Percentiles rank a stretch among this genome's conserved stretches.
Evolutionary conservation across 2,888 invertebrate genomes (phyloP).

Genomic region (Sinohyriopsis cumingii): DNA sequence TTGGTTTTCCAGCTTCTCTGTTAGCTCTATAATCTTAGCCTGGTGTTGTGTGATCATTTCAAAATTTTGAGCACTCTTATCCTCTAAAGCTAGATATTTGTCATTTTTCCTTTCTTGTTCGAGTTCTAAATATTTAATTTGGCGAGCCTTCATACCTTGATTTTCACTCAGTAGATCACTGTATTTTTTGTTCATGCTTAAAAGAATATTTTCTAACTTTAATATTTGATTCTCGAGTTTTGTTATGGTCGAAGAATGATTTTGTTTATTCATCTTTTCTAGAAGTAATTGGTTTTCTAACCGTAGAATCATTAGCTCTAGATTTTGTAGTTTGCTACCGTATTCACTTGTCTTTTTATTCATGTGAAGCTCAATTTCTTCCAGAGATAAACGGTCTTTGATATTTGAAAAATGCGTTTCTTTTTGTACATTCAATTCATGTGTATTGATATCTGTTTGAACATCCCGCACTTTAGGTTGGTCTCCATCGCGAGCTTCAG

Average conservation of each 20-base stretch:
- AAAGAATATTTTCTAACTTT: slow-evolving; percentile 60
- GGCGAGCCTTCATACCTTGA: slow-evolving; percentile 43
- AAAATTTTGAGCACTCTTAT: slow-evolving; percentile 31
- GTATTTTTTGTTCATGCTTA: slow-evolving; percentile 58
- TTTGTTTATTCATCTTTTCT: slow-evolving; percentile 54
- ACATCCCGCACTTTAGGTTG: not conserved
- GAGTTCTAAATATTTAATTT: slow-evolving; percentile 48
- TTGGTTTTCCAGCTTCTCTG: slow-evolving; percentile 49
- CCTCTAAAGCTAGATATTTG: slow-evolving; percentile 23
- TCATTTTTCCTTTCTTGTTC: slow-evolving; percentile 32
- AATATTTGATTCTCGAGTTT: slow-evolving; percentile 63
- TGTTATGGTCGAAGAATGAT: slow-evolving; percentile 48
- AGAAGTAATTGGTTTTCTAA: slow-evolving; percentile 61
- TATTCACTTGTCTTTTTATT: slow-evolving; percentile 43
- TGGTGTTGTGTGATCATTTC: slow-evolving; percentile 55
- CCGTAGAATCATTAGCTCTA: slow-evolving; percentile 60
- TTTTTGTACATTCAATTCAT: not conserved
- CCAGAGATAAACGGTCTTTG: slow-evolving; percentile 6
- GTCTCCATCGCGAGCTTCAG: not conserved
- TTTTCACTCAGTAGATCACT: slow-evolving; percentile 47
- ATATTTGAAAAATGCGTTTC: slow-evolving; percentile 1
- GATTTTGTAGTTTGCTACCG: slow-evolving; percentile 48
- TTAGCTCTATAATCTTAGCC: slow-evolving; percentile 46
- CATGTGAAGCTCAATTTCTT: slow-evolving; percentile 19
- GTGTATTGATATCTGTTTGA: not conserved